Conservation (phyloP, 2,888 invertebrate genomes). For the Camponotus fellah region DNA sequence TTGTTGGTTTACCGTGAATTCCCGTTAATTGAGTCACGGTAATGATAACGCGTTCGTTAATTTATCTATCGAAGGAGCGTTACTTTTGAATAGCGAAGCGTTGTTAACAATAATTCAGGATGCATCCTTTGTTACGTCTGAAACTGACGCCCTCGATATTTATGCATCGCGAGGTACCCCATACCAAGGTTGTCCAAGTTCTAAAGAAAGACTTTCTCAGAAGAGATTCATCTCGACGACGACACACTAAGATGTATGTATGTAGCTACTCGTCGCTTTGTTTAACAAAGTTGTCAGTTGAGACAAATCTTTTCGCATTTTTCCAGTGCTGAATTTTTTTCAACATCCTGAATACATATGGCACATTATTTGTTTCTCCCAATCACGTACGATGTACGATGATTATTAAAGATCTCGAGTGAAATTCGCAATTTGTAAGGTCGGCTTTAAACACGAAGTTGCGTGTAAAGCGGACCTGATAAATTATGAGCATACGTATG, state of each 20-base stretch:
- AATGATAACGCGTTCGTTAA: constrained; percentile 32
- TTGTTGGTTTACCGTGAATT: constrained; percentile 2
- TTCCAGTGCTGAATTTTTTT: not conserved
- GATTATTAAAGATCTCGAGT: constrained; percentile 19
- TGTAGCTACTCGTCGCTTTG: not conserved
- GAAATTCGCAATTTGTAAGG: constrained; percentile 41
- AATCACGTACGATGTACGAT: not conserved
- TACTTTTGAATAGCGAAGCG: constrained; percentile 9
- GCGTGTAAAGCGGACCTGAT: constrained; percentile 41
- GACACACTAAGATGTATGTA: not conserved
- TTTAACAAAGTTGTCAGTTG: constrained; percentile 15
- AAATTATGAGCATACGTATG: constrained; percentile 32
- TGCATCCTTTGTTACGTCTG: constrained; percentile 37
- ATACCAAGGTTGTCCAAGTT: constrained; percentile 17
- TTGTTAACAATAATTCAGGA: constrained; percentile 10
- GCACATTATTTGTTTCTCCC: not conserved
- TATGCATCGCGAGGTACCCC: constrained; percentile 5
- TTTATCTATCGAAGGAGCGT: constrained; percentile 24
- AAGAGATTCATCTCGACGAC: constrained; percentile 17
- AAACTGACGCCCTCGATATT: constrained; percentile 31
- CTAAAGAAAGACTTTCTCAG: constrained; percentile 40
- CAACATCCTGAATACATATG: constrained; percentile 11
- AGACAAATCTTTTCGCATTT: not conserved
- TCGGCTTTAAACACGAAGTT: constrained; percentile 51
- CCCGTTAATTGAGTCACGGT: constrained; percentile 48